Evolutionary conservation across 1,140 invertebrate species (phyloP).

Genomic region (Cherax destructor): DNA sequence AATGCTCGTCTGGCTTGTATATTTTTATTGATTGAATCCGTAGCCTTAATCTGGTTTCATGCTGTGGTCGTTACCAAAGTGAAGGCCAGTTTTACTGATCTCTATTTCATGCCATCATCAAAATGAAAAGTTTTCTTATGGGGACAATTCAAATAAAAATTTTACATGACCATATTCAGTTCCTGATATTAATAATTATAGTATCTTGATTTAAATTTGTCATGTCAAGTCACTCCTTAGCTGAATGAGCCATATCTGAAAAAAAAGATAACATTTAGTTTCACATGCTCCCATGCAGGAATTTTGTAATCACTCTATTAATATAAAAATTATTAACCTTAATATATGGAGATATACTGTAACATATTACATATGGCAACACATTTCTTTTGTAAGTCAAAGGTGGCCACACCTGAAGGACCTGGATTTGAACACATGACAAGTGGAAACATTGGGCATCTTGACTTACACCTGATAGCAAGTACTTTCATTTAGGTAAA

Average conservation of each 20-base stretch:
- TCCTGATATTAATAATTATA: too few relatives aligned
- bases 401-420: too few relatives aligned
- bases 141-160: background rate
- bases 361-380: background rate
- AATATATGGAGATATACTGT: background rate
- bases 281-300: background rate
- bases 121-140: background rate
- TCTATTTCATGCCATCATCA: conserved; percentile 8
- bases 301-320: background rate
- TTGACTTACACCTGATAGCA: too few relatives aligned
- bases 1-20: conserved; percentile 4
- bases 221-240: background rate
- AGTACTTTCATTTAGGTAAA: too few relatives aligned
- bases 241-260: background rate
- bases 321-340: background rate
- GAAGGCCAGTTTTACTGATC: background rate
- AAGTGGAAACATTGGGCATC: too few relatives aligned
- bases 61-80: conserved; percentile 23
- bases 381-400: too few relatives aligned
- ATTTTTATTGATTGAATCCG: background rate
- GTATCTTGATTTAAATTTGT: background rate
- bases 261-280: background rate
- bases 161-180: too few relatives aligned
- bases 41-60: conserved; percentile 19
- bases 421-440: too few relatives aligned